Evolutionary conservation across 1,140 invertebrate genomes (phyloP).

Genomic region (Drosophila bocki): DNA sequence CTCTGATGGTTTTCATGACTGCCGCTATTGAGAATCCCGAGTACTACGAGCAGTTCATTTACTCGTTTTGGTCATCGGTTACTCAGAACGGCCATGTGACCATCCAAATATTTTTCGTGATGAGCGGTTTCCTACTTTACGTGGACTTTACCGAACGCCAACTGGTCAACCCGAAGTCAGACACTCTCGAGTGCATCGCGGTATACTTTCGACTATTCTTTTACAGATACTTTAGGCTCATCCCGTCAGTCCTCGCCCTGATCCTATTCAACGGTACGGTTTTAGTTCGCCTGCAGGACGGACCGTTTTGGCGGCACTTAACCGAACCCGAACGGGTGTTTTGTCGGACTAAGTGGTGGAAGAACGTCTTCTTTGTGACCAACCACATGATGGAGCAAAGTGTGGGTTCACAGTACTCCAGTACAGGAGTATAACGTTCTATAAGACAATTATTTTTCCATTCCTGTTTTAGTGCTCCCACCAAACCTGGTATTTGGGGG

Average conservation of each 20-base stretch:
- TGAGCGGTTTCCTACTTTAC: conserved; percentile 86
- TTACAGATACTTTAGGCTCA: conserved; percentile 86
- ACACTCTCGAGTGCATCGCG: conserved; percentile 30
- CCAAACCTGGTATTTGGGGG: conserved; percentile 90
- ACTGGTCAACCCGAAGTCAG: conserved; percentile 39
- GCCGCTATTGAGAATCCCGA: conserved; percentile 70
- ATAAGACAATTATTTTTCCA: conserved; percentile 2
- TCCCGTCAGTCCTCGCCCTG: conserved; percentile 85
- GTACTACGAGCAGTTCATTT: conserved; percentile 68
- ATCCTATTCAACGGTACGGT: conserved; percentile 86
- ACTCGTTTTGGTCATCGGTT: conserved; percentile 62
- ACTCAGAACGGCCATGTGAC: conserved; percentile 86
- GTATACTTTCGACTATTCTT: conserved; percentile 78
- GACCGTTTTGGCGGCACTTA: conserved; percentile 86
- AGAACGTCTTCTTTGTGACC: conserved; percentile 88
- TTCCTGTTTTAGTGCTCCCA: conserved; percentile 87
- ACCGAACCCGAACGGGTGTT: conserved; percentile 85
- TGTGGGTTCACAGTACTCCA: conserved; percentile 41
- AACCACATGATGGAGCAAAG: conserved; percentile 86
- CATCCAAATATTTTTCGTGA: conserved; percentile 86
- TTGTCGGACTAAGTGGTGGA: conserved; percentile 89
- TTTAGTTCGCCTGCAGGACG: conserved; percentile 82
- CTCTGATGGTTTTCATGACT: conserved; percentile 62
- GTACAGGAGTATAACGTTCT: background rate
- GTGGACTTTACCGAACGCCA: conserved; percentile 85